Percentiles rank a stretch among this genome's conserved stretches.
Evolutionary conservation across 2,797 vertebrate species (phyloP).

Genomic region (Brotula barbata): DNA sequence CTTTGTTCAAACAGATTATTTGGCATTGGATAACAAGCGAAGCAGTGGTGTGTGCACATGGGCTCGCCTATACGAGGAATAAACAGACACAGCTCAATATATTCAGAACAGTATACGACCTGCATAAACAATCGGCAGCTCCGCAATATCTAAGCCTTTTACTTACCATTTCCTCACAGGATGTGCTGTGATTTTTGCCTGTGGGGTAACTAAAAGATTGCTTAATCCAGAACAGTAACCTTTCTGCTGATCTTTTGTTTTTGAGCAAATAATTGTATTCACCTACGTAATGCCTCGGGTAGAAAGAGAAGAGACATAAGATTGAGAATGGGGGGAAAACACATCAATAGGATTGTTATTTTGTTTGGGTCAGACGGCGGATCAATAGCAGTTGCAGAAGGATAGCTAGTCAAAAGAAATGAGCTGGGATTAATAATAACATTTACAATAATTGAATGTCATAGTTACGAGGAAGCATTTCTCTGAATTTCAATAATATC

Average conservation of each 20-base stretch:
- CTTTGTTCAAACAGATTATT: conserved; percentile 58
- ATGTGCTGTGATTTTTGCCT: conserved; percentile 28
- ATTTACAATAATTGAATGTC: conserved; percentile 42
- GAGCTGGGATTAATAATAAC: conserved; percentile 29
- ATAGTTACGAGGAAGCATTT: conserved; percentile 15
- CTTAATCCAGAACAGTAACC: conserved; percentile 42
- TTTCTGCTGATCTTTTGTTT: conserved; percentile 61
- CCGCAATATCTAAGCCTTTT: conserved; percentile 32
- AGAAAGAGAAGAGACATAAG: conserved; percentile 23
- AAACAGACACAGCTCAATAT: conserved; percentile 21
- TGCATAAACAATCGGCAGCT: conserved; percentile 1
- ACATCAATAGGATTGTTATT: conserved; percentile 36
- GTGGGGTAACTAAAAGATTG: conserved; percentile 32
- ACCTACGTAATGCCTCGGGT: conserved; percentile 27
- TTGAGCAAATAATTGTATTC: conserved; percentile 64
- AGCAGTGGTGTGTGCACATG: conserved; percentile 4
- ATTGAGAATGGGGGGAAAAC: conserved; percentile 10
- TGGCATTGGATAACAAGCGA: conserved; percentile 58
- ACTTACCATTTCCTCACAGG: conserved; percentile 23
- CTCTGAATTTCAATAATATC: conserved; percentile 16
- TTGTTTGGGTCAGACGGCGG: conserved; percentile 29
- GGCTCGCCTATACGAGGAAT: conserved; percentile 19
- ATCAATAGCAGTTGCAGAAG: conserved; percentile 17
- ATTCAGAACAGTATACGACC: conserved; percentile 22
- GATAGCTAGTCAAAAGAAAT: conserved; percentile 19